phyloP scores from a whole-genome alignment of 2,113 vertebrate species.

The Sporophila hypoxantha region DNA sequence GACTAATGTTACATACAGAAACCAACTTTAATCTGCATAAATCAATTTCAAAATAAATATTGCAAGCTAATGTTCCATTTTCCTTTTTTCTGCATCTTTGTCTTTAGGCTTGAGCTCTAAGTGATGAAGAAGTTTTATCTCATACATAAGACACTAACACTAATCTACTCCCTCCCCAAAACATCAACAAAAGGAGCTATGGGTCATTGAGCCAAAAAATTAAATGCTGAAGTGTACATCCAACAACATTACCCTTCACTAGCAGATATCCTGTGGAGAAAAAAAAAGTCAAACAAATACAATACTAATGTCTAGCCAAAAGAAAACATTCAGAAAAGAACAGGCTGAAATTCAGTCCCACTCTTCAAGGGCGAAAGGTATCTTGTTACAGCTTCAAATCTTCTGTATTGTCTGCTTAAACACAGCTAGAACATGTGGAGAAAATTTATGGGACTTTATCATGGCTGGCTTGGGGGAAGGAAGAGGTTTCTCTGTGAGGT shows the following conservation, averaged over 20 bases:
- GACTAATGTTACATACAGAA: not conserved
- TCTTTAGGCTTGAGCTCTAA: not conserved
- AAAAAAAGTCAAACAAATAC: not conserved
- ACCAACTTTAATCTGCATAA: not conserved
- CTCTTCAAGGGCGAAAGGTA: not conserved
- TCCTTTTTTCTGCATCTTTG: not conserved
- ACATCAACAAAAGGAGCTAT: constrained; percentile 10
- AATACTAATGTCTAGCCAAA: not conserved
- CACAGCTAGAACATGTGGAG: not conserved
- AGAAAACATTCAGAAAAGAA: constrained; percentile 1
- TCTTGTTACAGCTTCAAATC: constrained; percentile 26
- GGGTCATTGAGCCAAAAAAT: constrained; percentile 58
- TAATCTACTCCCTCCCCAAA: constrained; percentile 9
- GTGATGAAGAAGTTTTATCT: not conserved
- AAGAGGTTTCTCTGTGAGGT: constrained; percentile 15
- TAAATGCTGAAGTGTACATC: constrained; percentile 23
- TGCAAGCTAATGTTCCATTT: not conserved
- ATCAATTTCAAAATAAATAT: constrained; percentile 4
- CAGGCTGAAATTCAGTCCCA: not conserved
- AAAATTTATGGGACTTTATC: constrained; percentile 36
- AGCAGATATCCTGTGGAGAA: not conserved
- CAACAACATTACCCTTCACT: not conserved
- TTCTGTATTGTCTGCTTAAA: not conserved
- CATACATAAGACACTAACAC: not conserved
- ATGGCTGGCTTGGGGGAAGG: constrained; percentile 18